A percentile compares a stretch with the other conserved stretches of the same genome.
These are phyloP conservation scores for Agrilus planipennis DNA, from an alignment of 1,140 invertebrate species.

Conservation along the genomic window DNA sequence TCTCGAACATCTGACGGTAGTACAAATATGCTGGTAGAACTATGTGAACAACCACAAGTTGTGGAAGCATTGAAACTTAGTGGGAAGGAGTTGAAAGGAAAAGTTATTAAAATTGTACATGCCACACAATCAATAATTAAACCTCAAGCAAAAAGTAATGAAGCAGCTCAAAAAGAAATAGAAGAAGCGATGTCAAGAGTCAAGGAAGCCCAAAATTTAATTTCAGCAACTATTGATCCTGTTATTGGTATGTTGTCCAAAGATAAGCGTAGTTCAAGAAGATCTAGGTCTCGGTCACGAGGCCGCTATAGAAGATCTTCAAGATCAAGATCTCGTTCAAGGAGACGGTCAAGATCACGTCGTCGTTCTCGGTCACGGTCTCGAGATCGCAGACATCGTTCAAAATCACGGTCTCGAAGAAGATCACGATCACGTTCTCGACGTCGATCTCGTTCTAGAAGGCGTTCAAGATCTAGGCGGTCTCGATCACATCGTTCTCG, in stretches of 20 bases:
- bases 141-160: constrained; percentile 88
- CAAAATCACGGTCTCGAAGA: constrained; percentile 31
- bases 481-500: constrained; percentile 6
- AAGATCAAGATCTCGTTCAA: constrained; percentile 35
- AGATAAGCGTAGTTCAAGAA: constrained; percentile 55
- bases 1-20: constrained; percentile 64
- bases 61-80: constrained; percentile 80
- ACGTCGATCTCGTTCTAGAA: constrained; percentile 22
- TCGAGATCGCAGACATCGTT: constrained; percentile 32
- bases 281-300: constrained; percentile 43
- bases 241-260: constrained; percentile 74
- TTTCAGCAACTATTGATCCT: constrained; percentile 85
- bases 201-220: constrained; percentile 88
- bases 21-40: constrained; percentile 82
- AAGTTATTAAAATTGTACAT: constrained; percentile 63
- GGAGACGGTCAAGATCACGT: constrained; percentile 45
- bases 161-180: constrained; percentile 88
- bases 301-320: constrained; percentile 41
- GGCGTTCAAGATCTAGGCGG: constrained; percentile 28
- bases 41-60: constrained; percentile 82
- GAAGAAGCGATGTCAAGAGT: constrained; percentile 95
- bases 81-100: constrained; percentile 58
- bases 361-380: constrained; percentile 32
- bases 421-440: constrained; percentile 26
- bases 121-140: constrained; percentile 84